Evolutionary conservation across 2,113 vertebrate genomes (phyloP), one percentile per base, ranked within the genome.

Genomic region (Loxodonta africana): DNA sequence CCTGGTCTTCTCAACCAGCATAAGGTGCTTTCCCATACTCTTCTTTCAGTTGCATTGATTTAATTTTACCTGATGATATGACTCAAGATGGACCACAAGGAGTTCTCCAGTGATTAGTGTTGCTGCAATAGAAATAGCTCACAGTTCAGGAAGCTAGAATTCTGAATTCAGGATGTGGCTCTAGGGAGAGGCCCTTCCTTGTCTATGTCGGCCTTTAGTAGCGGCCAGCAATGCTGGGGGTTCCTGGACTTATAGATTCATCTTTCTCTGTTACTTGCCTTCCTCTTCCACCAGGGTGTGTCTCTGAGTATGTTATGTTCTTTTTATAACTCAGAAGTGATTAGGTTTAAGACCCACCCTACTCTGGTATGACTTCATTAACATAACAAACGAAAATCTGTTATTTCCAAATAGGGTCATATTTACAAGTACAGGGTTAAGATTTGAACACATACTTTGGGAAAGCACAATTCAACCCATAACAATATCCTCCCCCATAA

Each of bases 1-100:
- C 25, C 6, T 53, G 11, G 10, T 51, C 30, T 92, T 88, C 2
- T 18, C 15, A 53, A 53, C 73, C 44, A 57, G 25, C 3, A 14
- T 9, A 6, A 1, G 41, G 53, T 2, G 3, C 0, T 60, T 60
- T 91, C 21, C 33, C 9, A 17, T 20, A 30, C 2, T 9, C 2
- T 0, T 37, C 33, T 41, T 60, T n/a, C 9, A 9, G 1, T 37
- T 65, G 26, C 37, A 46, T 1, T 21, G 48, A 25, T 37, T 44
- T 63, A 30, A 71, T 93, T 62, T 63, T 26, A 28, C 3, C 46
- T 46, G 41, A 51, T 69, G 2, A 44, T 33, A 5, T 67, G 11
- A 65, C 2, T 81, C n/a, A 73, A 20, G 21, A 51, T 20, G 18
- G 23, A 65, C n/a, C 15, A 67, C 3, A 51, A 73, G 11, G 20